phyloP scores from a whole-genome alignment of 92 coral and sea anemone genomes.

The Pocillopora grandis region DNA sequence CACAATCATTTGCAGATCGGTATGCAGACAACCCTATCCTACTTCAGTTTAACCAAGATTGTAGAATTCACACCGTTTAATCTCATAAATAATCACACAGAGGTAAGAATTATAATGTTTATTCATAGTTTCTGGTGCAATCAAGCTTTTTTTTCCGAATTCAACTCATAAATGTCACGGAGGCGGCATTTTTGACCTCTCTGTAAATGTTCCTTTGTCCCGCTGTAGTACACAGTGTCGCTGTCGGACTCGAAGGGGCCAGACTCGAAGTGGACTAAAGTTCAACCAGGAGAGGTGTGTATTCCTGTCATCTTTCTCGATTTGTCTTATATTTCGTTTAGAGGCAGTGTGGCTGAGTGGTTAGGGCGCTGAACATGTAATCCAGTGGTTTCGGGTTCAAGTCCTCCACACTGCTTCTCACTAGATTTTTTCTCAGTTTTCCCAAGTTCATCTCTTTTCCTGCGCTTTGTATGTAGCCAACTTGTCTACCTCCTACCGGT shows the following conservation, averaged over 20 bases:
- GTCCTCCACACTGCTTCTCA: no score
- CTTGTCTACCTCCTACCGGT: no score
- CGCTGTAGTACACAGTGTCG: slow-evolving; percentile 62
- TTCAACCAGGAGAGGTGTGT: slow-evolving; percentile 84
- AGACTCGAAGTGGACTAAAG: slow-evolving; percentile 74
- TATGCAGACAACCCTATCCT: slow-evolving; percentile 87
- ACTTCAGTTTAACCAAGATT: slow-evolving; percentile 95
- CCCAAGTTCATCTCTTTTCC: no score
- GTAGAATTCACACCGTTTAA: slow-evolving; percentile 93
- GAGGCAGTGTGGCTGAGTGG: background rate
- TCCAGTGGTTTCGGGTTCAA: no score
- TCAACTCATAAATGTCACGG: background rate
- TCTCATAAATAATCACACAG: slow-evolving; percentile 78
- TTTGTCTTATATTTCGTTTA: background rate
- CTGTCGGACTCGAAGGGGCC: slow-evolving; percentile 75
- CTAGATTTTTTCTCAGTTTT: no score
- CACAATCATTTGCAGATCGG: slow-evolving; percentile 65
- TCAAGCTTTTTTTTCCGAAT: background rate
- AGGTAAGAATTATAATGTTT: slow-evolving; percentile 42
- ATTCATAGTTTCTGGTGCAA: no score
- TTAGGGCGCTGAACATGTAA: no score
- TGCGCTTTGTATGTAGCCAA: no score
- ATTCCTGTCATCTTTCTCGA: background rate
- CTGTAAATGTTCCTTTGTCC: background rate
- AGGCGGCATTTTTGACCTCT: background rate